Conservation (phyloP, 1,140 invertebrate genomes). For the Thalassaphorura encarpata region DNA sequence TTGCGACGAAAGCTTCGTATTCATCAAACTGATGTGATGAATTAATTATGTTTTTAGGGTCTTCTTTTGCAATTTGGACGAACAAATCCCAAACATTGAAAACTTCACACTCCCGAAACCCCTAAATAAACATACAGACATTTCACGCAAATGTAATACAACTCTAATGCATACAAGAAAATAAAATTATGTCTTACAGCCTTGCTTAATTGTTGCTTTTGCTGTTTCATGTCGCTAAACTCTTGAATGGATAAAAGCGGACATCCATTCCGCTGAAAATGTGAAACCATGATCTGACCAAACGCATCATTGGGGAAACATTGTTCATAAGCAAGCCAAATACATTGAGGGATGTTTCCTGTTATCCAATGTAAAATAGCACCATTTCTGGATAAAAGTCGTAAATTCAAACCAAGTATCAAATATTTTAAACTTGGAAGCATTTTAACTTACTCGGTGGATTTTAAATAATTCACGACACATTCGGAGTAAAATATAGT, state of each 20-base stretch:
- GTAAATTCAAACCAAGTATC: neutral
- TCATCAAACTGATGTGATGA: constrained; percentile 28
- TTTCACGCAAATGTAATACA: neutral
- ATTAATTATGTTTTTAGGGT: constrained; percentile 6
- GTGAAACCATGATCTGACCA: constrained; percentile 30
- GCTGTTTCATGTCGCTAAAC: constrained; percentile 5
- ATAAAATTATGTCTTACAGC: constrained; percentile 12
- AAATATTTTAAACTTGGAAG: neutral
- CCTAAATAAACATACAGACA: constrained; percentile 14
- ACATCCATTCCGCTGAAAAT: constrained; percentile 29
- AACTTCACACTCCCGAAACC: constrained; percentile 13
- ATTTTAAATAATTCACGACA: constrained; percentile 30
- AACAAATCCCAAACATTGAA: constrained; percentile 31
- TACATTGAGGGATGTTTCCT: constrained; percentile 12
- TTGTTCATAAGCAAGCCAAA: constrained; percentile 32
- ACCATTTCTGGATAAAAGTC: constrained; percentile 12
- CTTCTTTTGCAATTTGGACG: constrained; percentile 11
- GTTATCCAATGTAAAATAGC: constrained; percentile 23
- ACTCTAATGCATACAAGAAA: neutral
- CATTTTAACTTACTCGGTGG: constrained; percentile 21
- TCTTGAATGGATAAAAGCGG: constrained; percentile 17
- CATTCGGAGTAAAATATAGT: constrained; percentile 32
- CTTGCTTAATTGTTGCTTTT: constrained; percentile 17
- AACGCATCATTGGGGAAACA: constrained; percentile 25
- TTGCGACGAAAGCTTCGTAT: constrained; percentile 28